A percentile compares a stretch with the other conserved stretches of the same genome.
These are phyloP conservation scores for Drosophila erecta DNA, from an alignment of 1,140 invertebrate genomes.

Conservation along the genomic window DNA sequence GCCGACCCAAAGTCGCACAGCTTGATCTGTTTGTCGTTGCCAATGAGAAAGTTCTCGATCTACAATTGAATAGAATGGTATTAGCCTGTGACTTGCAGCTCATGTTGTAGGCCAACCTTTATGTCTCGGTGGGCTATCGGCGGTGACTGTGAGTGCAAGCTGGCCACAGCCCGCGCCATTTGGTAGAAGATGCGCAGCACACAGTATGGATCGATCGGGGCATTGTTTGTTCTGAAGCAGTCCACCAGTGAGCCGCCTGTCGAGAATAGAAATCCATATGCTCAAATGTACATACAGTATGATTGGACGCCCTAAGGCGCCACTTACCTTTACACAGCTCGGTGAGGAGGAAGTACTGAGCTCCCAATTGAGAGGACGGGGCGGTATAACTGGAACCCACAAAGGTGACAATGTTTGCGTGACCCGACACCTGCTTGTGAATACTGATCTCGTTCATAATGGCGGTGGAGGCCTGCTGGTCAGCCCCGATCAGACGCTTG, in stretches of 20 bases:
- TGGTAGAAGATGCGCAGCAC: conserved; percentile 97
- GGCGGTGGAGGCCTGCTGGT: conserved; percentile 91
- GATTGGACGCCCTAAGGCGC: background rate
- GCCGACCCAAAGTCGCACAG: conserved; percentile 99
- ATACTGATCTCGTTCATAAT: conserved; percentile 92
- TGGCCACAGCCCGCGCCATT: conserved; percentile 94
- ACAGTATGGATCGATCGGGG: conserved; percentile 89
- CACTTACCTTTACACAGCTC: conserved; percentile 88
- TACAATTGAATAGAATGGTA: conserved; percentile 85
- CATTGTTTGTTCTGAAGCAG: conserved; percentile 88
- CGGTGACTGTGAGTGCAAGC: conserved; percentile 96
- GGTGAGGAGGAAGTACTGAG: conserved; percentile 90
- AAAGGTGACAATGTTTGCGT: conserved; percentile 93
- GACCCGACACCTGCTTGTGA: conserved; percentile 91
- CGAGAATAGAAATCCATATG: conserved; percentile 13
- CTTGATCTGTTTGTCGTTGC: conserved; percentile 93
- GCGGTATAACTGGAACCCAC: conserved; percentile 90
- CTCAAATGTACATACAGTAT: background rate
- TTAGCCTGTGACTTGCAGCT: background rate
- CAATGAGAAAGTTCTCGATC: conserved; percentile 88
- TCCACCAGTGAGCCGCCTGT: conserved; percentile 92
- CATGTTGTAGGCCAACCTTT: conserved; percentile 83
- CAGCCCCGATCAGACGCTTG: conserved; percentile 92
- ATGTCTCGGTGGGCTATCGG: conserved; percentile 96
- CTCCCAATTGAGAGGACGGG: conserved; percentile 87